Evolutionary conservation across 2,888 invertebrate genomes (phyloP).

Genomic region (Zhuqinia jingwanae): DNA sequence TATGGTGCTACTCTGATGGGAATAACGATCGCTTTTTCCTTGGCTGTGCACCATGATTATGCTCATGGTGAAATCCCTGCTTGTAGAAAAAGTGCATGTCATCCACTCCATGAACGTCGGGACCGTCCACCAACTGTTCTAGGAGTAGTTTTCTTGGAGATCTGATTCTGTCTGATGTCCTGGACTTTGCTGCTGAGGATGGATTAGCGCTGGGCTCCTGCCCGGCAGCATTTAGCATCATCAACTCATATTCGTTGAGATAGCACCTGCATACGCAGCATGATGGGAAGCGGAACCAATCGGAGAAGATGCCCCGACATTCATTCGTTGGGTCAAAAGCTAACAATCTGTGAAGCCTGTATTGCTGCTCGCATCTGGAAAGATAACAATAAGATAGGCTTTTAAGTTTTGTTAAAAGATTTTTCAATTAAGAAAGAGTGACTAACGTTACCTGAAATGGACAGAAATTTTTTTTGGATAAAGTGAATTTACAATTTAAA

Average conservation of each 20-base stretch:
- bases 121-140: constrained; percentile 68
- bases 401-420: background rate
- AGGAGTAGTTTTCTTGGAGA: constrained; percentile 65
- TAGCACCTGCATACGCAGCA: constrained; percentile 91
- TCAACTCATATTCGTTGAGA: constrained; percentile 66
- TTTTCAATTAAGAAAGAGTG: too few species aligned
- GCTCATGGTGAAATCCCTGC: constrained; percentile 57
- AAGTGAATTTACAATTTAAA: too few species aligned
- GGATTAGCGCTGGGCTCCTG: constrained; percentile 42
- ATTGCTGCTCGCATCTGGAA: constrained; percentile 94
- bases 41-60: constrained; percentile 64
- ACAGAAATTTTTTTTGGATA: too few species aligned
- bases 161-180: constrained; percentile 63
- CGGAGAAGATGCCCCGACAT: constrained; percentile 95
- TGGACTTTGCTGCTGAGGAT: constrained; percentile 44
- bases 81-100: constrained; percentile 78
- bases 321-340: constrained; percentile 96
- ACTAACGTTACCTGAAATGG: too few species aligned
- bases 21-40: constrained; percentile 24
- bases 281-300: constrained; percentile 94
- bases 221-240: constrained; percentile 56
- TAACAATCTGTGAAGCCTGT: constrained; percentile 91
- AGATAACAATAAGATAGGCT: constrained; percentile 41
- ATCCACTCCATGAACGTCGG: constrained; percentile 77
- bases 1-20: constrained; percentile 11